Evolutionary conservation across 2,888 invertebrate species (phyloP).

Genomic region (Oligia fasciuncula): DNA sequence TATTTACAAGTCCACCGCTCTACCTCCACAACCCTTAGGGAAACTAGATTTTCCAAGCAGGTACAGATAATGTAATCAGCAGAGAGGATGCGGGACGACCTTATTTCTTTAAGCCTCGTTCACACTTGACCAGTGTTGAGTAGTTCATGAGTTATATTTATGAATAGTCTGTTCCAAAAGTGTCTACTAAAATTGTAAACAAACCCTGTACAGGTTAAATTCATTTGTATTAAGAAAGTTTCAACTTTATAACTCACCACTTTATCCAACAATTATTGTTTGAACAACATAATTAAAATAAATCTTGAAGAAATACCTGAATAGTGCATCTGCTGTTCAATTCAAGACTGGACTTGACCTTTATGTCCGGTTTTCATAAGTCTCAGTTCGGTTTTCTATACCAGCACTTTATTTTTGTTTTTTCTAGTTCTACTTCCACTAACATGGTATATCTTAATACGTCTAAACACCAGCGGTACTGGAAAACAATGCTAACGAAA

Average conservation of each 20-base stretch:
- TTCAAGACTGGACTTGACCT: not conserved
- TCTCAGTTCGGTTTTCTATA: not conserved
- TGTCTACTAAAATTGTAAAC: not conserved
- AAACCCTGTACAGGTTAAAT: no score
- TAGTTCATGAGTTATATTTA: not conserved
- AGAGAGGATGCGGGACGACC: not conserved
- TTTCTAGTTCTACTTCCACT: not conserved
- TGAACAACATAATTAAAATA: not conserved
- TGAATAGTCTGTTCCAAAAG: not conserved
- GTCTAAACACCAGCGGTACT: not conserved
- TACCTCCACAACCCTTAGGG: conserved; percentile 25
- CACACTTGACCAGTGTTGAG: not conserved
- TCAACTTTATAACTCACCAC: not conserved
- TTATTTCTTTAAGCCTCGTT: not conserved
- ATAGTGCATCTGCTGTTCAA: not conserved
- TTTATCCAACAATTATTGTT: not conserved
- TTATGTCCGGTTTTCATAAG: not conserved
- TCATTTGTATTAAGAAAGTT: not conserved
- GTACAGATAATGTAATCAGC: conserved; percentile 38
- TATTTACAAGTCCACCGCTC: conserved; percentile 12
- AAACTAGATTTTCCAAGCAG: conserved; percentile 33
- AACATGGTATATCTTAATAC: not conserved
- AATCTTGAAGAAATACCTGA: not conserved
- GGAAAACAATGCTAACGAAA: not conserved
- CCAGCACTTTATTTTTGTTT: not conserved